Evolutionary conservation across 2,797 vertebrate genomes (phyloP), one percentile per base, ranked within the genome.

Genomic region (Pseudomugil gertrudae): DNA sequence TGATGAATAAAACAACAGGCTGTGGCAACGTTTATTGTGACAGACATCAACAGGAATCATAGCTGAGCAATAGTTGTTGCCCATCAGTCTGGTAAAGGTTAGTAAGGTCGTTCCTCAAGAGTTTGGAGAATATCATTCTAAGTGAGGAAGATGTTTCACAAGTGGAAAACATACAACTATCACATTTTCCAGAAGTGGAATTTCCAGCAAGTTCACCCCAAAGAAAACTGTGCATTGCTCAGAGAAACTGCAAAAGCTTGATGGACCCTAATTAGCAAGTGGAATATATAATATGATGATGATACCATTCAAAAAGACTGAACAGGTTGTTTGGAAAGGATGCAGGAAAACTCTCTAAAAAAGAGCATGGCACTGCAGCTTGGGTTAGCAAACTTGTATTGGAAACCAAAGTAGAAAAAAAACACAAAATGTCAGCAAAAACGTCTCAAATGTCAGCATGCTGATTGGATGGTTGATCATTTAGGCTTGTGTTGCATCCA

Each of bases 1-100:
- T 38, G 63, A 60, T 36, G n/a, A 68, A 78, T 61, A 54, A 65
- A 63, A 76, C 36, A 63, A 76, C 43, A 27, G 33, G 38, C 17
- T 40, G 38, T 40, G 38, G 38, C 17, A 40, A 40, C 15, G 38
- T 43, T n/a, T 43, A 40, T 43, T n/a, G 40, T 43, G 19, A 43
- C 7, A n/a, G 19, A n/a, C 1, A 43, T 8, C 17, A n/a, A 19
- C 36, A 15, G 36, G 11, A 9, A 26, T 51, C 10, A 10, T 24
- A 13, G 21, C 23, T 0, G 24, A 48, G 9, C 10, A 24, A 11
- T 48, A 11, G 4, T 24, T 47, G 43, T 47, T 48, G 45, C 21
- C 45, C 45, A 48, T 48, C 21, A 24, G 4, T 23, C 21, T 48
- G 45, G 21, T 11, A 11, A 23, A 9, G 43, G 10, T 23, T 43